These are phyloP conservation scores for Novumbra hubbsi DNA, from an alignment of 2,797 vertebrate genomes.

Conservation along the genomic window DNA sequence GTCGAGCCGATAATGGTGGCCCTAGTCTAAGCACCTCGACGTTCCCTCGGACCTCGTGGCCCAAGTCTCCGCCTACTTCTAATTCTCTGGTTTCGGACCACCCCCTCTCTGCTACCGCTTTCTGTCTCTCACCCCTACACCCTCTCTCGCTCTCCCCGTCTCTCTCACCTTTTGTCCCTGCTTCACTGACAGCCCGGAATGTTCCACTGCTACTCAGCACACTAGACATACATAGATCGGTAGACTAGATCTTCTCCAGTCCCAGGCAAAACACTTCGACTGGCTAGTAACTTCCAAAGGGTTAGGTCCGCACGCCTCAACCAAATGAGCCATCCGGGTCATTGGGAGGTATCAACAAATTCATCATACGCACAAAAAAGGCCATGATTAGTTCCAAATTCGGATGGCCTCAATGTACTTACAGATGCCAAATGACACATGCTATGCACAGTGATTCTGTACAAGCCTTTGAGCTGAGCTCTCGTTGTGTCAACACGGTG, in stretches of 20 bases:
- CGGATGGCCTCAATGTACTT: no score
- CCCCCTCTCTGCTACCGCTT: background rate
- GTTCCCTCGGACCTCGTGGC: background rate
- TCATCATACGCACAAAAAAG: no score
- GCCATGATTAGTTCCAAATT: no score
- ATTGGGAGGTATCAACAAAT: no score
- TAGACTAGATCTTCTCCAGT: background rate
- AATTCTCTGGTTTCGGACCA: conserved; percentile 1
- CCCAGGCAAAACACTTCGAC: background rate
- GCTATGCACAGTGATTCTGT: no score
- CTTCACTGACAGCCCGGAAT: conserved; percentile 41
- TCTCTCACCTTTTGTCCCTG: conserved; percentile 18
- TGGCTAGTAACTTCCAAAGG: no score
- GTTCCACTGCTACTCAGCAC: conserved; percentile 20
- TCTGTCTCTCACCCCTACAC: background rate
- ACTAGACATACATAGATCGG: background rate
- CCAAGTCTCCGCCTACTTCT: background rate
- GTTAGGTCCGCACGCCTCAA: no score
- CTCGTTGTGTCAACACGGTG: background rate
- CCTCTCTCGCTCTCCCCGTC: background rate
- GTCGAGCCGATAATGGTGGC: conserved; percentile 1
- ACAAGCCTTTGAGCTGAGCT: background rate
- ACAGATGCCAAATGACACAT: no score
- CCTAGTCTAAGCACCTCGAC: conserved; percentile 12
- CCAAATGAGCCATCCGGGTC: no score